Base-by-base conservation (phyloP, 2,797 vertebrate species). In the Chaenodraco wilsoni region DNA sequence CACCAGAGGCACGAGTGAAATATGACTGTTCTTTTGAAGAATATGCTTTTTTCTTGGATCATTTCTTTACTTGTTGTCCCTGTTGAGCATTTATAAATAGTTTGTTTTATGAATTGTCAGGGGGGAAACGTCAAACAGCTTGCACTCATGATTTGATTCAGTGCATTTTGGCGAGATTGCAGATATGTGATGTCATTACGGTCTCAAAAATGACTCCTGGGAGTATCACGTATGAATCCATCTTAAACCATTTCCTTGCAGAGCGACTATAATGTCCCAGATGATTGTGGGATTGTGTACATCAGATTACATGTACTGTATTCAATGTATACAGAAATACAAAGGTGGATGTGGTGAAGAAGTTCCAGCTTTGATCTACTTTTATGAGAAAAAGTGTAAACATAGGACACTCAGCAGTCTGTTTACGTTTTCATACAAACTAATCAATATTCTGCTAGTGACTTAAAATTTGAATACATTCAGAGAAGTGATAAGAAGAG, bases 391-490 rank as follows among this genome's bases (percentile, higher is more conserved):
- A 40, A 31, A n/a, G 37, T 58, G 31, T 15, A 33, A 8, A 37
- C 49, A 19, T 48, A 19, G 5, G 17, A 43, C 67, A 69, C 12
- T 21, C 55, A 17, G 2, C 5, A 23, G 33, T 57, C 33, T 59
- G 45, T 59, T 59, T 50, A 50, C 33, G 5, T 21, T 21, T 21
- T 74, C 21, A 61, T 10, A 46, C 9, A 49, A 50, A 59, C 31
- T 5, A 40, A 57, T 48, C 60, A 14, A 14, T 71, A 50, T 44
- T 54, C 21, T 69, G 45, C 19, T 19, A 31, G 7, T 59, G 21
- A 65, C 44, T 45, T 48, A 68, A 64, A 54, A 49, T 50, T 61
- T 70, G 43, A 65, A 51, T 66, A 46, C 19, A 58, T 67, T 48
- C 13, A 63, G 51, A 50, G 58, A 52, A 27, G 58, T 52, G 19